Percentiles rank a stretch among this genome's conserved stretches.
phyloP scores from a whole-genome alignment of 2,888 invertebrate species.

The Thera obeliscata region DNA sequence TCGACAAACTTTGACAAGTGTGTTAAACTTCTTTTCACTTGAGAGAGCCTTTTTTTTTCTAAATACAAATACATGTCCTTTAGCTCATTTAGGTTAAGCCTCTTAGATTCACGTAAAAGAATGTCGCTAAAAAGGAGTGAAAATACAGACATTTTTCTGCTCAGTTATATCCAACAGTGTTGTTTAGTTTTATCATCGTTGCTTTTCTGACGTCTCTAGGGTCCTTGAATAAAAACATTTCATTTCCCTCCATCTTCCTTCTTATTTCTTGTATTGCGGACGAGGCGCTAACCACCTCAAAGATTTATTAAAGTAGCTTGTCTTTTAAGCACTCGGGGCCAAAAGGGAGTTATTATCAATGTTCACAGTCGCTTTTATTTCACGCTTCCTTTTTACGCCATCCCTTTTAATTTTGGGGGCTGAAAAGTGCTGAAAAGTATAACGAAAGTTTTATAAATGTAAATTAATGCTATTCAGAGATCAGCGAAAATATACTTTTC shows the following conservation, averaged over 20 bases:
- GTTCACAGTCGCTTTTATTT: conserved; percentile 63
- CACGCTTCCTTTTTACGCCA: conserved; percentile 56
- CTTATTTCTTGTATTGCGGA: conserved; percentile 70
- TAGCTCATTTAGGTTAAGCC: too few relatives aligned
- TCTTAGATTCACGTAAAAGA: not conserved
- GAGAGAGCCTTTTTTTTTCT: too few relatives aligned
- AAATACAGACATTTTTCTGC: not conserved
- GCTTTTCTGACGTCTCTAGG: conserved; percentile 18
- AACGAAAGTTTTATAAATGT: conserved; percentile 51
- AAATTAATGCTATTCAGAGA: conserved; percentile 53
- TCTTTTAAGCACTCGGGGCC: conserved; percentile 67
- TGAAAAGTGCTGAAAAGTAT: conserved; percentile 49
- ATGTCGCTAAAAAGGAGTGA: not conserved
- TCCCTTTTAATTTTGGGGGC: conserved; percentile 59
- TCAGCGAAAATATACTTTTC: conserved; percentile 43
- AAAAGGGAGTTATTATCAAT: conserved; percentile 69
- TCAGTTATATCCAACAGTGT: not conserved
- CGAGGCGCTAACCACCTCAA: conserved; percentile 72
- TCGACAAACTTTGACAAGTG: too few relatives aligned
- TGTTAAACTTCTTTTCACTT: too few relatives aligned
- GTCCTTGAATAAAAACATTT: conserved; percentile 17
- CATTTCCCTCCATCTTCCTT: conserved; percentile 44
- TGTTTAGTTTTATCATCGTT: not conserved
- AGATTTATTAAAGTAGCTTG: conserved; percentile 75
- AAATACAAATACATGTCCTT: too few relatives aligned